Evolutionary conservation across 1,140 invertebrate species (phyloP).

Genomic region (Anadara kagoshimensis): DNA sequence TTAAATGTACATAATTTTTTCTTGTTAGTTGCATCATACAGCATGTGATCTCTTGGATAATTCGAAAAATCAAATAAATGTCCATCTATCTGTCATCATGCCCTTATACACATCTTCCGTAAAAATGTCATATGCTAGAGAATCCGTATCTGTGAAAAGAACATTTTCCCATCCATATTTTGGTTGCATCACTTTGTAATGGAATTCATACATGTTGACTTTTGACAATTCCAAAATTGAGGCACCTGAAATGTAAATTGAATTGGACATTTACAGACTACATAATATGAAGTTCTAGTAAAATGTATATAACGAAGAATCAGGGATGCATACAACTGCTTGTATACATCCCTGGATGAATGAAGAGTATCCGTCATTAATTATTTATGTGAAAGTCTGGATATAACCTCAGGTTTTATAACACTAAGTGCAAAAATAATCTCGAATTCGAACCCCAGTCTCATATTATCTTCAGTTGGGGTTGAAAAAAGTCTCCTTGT

Average conservation of each 20-base stretch:
- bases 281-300: too few relatives aligned
- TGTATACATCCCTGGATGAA: too few relatives aligned
- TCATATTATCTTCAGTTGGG: too few relatives aligned
- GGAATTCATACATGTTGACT: constrained; percentile 33
- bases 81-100: not conserved
- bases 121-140: constrained; percentile 26
- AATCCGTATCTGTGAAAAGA: constrained; percentile 29
- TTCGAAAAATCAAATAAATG: constrained; percentile 22
- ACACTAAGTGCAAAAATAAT: too few relatives aligned
- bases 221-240: constrained; percentile 27
- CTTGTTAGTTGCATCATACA: constrained; percentile 12
- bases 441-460: too few relatives aligned
- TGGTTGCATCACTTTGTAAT: constrained; percentile 28
- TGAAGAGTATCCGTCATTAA: too few relatives aligned
- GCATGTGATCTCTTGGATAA: constrained; percentile 12
- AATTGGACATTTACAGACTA: too few relatives aligned
- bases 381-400: too few relatives aligned
- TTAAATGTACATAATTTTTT: constrained; percentile 14
- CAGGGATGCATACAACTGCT: too few relatives aligned
- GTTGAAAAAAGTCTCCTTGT: too few relatives aligned
- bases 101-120: constrained; percentile 12
- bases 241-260: not conserved
- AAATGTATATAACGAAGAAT: too few relatives aligned
- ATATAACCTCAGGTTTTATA: too few relatives aligned
- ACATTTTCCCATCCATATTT: constrained; percentile 15